phyloP scores from a whole-genome alignment of 2,113 vertebrate species.

The Microcebus lehilahytsara region DNA sequence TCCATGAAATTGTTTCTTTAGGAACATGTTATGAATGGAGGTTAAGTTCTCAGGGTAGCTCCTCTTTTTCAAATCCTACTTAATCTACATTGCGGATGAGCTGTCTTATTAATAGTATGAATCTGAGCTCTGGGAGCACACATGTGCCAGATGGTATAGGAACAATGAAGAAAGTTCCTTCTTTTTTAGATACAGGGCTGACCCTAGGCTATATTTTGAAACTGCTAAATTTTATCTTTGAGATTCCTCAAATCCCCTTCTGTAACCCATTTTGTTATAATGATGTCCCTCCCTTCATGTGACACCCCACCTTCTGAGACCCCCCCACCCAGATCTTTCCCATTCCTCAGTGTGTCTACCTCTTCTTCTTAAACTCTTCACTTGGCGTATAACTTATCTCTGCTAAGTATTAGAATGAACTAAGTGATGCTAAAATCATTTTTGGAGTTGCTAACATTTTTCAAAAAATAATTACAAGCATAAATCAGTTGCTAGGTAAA shows the following conservation, averaged over 20 bases:
- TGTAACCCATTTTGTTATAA: not conserved
- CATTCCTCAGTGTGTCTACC: not conserved
- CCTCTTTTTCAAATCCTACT: slow-evolving; percentile 14
- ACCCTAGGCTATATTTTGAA: slow-evolving; percentile 25
- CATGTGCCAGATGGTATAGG: not conserved
- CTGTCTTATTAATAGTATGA: slow-evolving; percentile 49
- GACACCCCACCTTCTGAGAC: not conserved
- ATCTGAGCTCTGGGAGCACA: slow-evolving; percentile 7
- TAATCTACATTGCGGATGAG: slow-evolving; percentile 41
- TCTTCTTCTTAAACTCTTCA: not conserved
- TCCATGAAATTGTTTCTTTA: slow-evolving; percentile 58
- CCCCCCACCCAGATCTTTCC: not conserved
- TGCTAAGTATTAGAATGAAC: not conserved
- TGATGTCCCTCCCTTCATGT: not conserved
- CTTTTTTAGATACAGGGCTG: not conserved
- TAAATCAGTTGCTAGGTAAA: not conserved
- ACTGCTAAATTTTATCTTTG: slow-evolving; percentile 23
- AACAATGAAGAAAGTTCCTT: slow-evolving; percentile 35
- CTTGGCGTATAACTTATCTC: not conserved
- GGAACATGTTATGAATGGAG: slow-evolving; percentile 21
- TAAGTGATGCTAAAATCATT: not conserved
- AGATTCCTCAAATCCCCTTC: not conserved
- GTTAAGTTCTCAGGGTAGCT: slow-evolving; percentile 40
- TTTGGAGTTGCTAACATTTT: not conserved
- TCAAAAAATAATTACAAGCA: not conserved